phyloP scores from a whole-genome alignment of 2,797 vertebrate genomes.

The Spinus pinus region DNA sequence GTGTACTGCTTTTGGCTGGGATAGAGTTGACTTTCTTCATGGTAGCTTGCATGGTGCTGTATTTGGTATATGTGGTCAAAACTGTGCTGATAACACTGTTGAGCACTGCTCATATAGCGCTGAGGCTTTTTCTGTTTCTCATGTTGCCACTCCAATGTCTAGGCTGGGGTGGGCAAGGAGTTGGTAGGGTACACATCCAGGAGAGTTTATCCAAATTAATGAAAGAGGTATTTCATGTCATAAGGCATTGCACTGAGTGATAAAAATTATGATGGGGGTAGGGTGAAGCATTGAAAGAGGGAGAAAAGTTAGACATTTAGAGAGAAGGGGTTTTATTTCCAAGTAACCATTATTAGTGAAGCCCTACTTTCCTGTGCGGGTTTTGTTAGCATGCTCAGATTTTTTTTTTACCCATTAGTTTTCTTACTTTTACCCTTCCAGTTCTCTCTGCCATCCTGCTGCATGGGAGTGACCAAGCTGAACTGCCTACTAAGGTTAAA shows the following conservation, averaged over 20 bases:
- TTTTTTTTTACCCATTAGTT: neutral
- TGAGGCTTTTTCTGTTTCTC: neutral
- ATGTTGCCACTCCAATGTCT: neutral
- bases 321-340: neutral
- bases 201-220: neutral
- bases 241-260: neutral
- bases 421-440: neutral
- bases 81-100: neutral
- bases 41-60: neutral
- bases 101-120: neutral
- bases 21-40: neutral
- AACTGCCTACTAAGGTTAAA: neutral
- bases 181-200: neutral
- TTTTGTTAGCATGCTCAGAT: neutral
- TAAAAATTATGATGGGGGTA: neutral
- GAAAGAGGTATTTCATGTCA: neutral
- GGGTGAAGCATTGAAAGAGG: rapidly evolving
- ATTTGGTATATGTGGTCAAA: neutral
- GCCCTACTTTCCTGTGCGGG: neutral
- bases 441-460: neutral
- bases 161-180: neutral
- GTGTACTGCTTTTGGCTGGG: neutral
- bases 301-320: neutral
- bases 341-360: neutral
- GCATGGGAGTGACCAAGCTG: neutral